Base-by-base conservation (phyloP, 2,113 vertebrate species). In the Boleophthalmus pectinirostris region DNA sequence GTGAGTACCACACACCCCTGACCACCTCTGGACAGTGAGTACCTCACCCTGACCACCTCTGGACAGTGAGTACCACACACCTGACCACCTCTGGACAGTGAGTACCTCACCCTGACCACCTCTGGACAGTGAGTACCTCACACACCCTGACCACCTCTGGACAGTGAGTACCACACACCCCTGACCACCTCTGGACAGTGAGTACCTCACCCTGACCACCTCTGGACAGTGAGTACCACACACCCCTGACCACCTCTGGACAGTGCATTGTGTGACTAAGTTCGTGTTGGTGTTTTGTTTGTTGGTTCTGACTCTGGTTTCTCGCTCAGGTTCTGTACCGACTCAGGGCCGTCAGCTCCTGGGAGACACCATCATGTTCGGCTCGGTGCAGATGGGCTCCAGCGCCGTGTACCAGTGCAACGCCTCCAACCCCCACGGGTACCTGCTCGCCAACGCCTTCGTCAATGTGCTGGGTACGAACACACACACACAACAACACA, bases 391-490 rank as follows among this genome's bases (percentile, higher is more conserved):
- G 91, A 96, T 96, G 1, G 97, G 96, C 69, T 95, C 93, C 90
- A 97, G 97, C 0, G 96, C 95, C 0, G 97, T 99, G 24, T 99
- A 98, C 85, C 98, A 99, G 67, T 99, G 98, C 90, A 99, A 99
- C 7, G 97, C 96, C 0, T 99, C 98, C 79, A 99, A 98, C 0
- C 93, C 96, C 78, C 96, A 98, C 0, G 97, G 97, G 53, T 99
- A 99, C 82, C 93, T 99, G 74, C 89, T 99, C 60, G 95, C 96
- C 90, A 99, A 99, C 0, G 97, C 97, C 76, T 98, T 99, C 0
- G 94, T 99, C 93, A 97, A 91, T 0, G 93, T 98, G 33, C 92
- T 99, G 5, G 97, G 98, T 98, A 92, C 54, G 46, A 1, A n/a
- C 49, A 20, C 49, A 7, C 49, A 15, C 49, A 51, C 49, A 7